Evolutionary conservation across 2,797 vertebrate species (phyloP).

Genomic region (Chelidonichthys spinosus): DNA sequence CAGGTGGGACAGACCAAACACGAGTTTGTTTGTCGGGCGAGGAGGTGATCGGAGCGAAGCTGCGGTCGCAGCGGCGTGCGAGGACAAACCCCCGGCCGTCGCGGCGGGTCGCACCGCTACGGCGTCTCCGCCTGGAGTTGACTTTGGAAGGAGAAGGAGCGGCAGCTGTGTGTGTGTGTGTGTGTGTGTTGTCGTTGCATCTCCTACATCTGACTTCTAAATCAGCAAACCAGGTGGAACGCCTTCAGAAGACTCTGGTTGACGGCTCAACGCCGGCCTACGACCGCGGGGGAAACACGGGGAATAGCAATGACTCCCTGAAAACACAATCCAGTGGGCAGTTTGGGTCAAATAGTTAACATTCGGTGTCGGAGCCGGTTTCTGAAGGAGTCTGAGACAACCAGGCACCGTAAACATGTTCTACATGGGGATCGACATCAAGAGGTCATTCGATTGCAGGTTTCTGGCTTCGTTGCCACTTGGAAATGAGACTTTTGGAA

Average conservation of each 20-base stretch:
- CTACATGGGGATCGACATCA: no score
- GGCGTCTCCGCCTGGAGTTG: slow-evolving; percentile 48
- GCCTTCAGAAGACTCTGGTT: slow-evolving; percentile 14
- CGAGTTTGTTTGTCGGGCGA: slow-evolving; percentile 38
- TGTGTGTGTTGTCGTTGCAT: slow-evolving; percentile 33
- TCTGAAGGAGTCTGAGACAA: no score
- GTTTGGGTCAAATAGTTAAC: no score
- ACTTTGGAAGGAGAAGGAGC: slow-evolving; percentile 63
- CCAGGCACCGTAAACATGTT: no score
- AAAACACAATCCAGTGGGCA: no score
- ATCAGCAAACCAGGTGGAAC: slow-evolving; percentile 49
- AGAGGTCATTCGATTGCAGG: no score
- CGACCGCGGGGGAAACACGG: neutral
- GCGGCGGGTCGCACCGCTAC: slow-evolving; percentile 34
- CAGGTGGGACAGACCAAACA: slow-evolving; percentile 71
- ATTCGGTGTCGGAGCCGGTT: no score
- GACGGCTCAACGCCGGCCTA: slow-evolving; percentile 16
- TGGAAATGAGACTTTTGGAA: no score
- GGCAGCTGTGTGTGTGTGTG: slow-evolving; percentile 54
- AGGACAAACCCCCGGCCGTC: slow-evolving; percentile 34
- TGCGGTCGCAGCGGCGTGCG: slow-evolving; percentile 40
- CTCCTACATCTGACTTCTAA: slow-evolving; percentile 36
- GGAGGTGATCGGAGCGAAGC: slow-evolving; percentile 41
- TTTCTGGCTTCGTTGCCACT: no score
- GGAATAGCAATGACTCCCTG: no score